Base-by-base conservation (phyloP, 2,797 vertebrate species). In the Darevskia nairensis region DNA sequence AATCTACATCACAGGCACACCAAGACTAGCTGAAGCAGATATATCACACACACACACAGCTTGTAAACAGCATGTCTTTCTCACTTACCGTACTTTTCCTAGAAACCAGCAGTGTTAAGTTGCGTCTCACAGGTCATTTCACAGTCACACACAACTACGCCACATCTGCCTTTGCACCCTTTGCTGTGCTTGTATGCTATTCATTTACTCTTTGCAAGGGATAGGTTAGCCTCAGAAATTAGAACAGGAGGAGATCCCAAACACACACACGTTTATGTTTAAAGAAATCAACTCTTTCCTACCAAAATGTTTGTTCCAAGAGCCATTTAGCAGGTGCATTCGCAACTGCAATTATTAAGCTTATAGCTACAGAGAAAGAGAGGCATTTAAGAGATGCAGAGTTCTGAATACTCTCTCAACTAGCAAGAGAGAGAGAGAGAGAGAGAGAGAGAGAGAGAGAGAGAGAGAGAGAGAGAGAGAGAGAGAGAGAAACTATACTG, bases 321-420 rank as follows among this genome's bases (percentile, higher is more conserved):
- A 90, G 44, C 87, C 80, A 88, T 91, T 92, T 72, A 55, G 79
- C 21, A 88, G 41, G 64, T 89, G 91, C 95, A 92, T 94, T 92
- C 85, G 88, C 86, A 95, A 90, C 86, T 91, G 80, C 89, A 91
- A 90, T 90, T 86, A 93, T 92, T 55, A 55, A 55, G 89, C 93
- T 95, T 95, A 94, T 91, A 92, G 93, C 93, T 93, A 96, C 77
- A 86, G 92, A 92, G 76, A 90, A 4, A 94, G 87, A 93, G 89
- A 93, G 88, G 87, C 46, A 88, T 90, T 92, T 72, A 90, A 90
- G 85, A 89, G 87, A 71, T 0, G 0, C 80, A 76, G 61, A 86
- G 93, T 91, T 25, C 59, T 21, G 66, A 90, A 90, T 80, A 77
- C 86, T 76, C 92, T 41, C 80, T 88, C 88, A 91, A 32, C 91